Evolutionary conservation across 2,888 invertebrate species (phyloP).

Genomic region (Scaeva pyrastri): DNA sequence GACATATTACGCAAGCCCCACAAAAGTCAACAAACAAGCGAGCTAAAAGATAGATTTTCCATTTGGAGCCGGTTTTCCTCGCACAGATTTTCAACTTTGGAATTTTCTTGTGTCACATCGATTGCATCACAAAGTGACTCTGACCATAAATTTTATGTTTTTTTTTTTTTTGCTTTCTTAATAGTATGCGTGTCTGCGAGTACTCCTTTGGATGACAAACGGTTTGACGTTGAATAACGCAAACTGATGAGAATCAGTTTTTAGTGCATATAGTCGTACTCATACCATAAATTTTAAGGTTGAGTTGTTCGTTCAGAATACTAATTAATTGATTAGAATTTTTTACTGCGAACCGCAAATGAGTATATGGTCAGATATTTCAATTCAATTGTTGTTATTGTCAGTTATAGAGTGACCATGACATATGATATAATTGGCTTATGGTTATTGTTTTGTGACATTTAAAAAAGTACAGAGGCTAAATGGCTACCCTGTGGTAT

Average conservation of each 20-base stretch:
- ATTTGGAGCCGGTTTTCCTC: slow-evolving; percentile 50
- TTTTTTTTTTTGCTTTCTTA: background rate
- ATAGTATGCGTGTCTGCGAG: too few relatives aligned
- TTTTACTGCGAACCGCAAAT: slow-evolving; percentile 29
- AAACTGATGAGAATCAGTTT: slow-evolving; percentile 42
- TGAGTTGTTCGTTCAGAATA: slow-evolving; percentile 42
- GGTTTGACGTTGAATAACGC: slow-evolving; percentile 3
- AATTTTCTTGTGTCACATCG: slow-evolving; percentile 67
- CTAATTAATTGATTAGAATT: slow-evolving; percentile 65
- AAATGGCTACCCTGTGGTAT: too few relatives aligned
- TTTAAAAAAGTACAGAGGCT: too few relatives aligned
- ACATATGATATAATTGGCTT: too few relatives aligned
- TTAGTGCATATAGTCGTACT: slow-evolving; percentile 24
- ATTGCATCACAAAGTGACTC: slow-evolving; percentile 63
- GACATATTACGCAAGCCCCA: slow-evolving; percentile 52
- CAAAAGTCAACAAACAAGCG: background rate
- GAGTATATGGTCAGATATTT: slow-evolving; percentile 46
- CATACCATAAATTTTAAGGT: background rate
- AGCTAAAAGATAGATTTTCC: slow-evolving; percentile 48
- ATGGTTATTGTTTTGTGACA: too few relatives aligned
- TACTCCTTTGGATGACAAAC: slow-evolving; percentile 9
- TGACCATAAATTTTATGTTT: slow-evolving; percentile 47
- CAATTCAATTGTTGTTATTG: slow-evolving; percentile 29
- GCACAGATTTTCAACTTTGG: slow-evolving; percentile 11
- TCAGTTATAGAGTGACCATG: slow-evolving; percentile 22